Conservation (phyloP, 2,113 vertebrate genomes). For the Paramormyrops kingsleyae region DNA sequence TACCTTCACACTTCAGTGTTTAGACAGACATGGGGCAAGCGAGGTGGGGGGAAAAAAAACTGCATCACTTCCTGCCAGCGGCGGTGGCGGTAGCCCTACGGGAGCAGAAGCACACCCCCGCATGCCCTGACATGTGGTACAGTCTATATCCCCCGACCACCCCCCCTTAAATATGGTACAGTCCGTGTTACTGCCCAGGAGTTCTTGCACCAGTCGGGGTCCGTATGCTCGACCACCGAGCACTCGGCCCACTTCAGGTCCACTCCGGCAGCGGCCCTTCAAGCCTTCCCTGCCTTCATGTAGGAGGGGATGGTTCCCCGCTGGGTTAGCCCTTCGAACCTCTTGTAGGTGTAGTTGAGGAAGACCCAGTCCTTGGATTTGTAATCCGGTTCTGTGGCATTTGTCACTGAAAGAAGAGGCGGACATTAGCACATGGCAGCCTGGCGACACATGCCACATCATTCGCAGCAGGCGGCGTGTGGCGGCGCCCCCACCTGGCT, state of each 20-base stretch:
- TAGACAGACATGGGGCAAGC: background rate
- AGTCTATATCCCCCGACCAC: background rate
- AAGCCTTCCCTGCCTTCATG: slow-evolving; percentile 89
- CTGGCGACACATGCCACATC: background rate
- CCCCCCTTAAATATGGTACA: background rate
- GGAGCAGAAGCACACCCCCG: background rate
- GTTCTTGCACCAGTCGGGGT: background rate
- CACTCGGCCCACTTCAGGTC: slow-evolving; percentile 57
- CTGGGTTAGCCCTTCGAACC: slow-evolving; percentile 94
- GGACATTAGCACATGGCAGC: slow-evolving; percentile 20
- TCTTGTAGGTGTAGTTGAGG: slow-evolving; percentile 98
- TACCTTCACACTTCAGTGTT: background rate
- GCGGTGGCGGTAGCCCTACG: background rate
- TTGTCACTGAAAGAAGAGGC: slow-evolving; percentile 65
- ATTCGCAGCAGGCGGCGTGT: background rate
- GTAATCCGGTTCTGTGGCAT: slow-evolving; percentile 87
- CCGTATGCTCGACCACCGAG: slow-evolving; percentile 54
- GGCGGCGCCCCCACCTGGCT: slow-evolving; percentile 73
- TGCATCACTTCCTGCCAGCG: background rate
- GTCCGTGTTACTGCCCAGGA: background rate
- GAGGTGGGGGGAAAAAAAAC: background rate
- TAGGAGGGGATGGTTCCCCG: slow-evolving; percentile 92
- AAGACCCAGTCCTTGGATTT: slow-evolving; percentile 99
- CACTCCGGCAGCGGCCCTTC: slow-evolving; percentile 43
- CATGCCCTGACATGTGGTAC: background rate